Conservation (phyloP, 2,888 invertebrate species). For the Drosophila prostipennis region DNA sequence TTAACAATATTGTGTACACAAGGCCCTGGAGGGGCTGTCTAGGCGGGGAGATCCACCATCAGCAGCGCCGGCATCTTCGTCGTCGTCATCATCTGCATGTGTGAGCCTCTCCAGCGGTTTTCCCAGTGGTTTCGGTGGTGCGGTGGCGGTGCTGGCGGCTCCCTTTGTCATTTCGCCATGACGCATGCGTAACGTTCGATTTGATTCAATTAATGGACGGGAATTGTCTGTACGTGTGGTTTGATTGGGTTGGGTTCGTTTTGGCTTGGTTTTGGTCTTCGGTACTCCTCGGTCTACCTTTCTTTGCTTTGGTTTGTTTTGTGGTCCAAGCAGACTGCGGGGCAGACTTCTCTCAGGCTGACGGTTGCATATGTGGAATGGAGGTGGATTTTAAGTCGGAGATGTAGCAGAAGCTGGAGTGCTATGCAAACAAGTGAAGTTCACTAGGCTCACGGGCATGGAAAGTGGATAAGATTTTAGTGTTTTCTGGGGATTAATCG, state of each 20-base stretch:
- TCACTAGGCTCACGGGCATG: neutral
- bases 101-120: slow-evolving; percentile 39
- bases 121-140: slow-evolving; percentile 15
- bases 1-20: slow-evolving; percentile 73
- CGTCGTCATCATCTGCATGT: slow-evolving; percentile 47
- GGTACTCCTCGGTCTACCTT: neutral
- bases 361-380: slow-evolving; percentile 27
- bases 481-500: neutral
- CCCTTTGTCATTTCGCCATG: slow-evolving; percentile 72
- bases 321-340: slow-evolving; percentile 30
- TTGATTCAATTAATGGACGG: slow-evolving; percentile 78
- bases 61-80: neutral
- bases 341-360: slow-evolving; percentile 39
- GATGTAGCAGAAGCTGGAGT: slow-evolving; percentile 39
- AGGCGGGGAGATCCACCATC: slow-evolving; percentile 5
- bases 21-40: slow-evolving; percentile 13
- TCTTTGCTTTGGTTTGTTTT: slow-evolving; percentile 4
- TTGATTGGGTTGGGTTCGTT: slow-evolving; percentile 27
- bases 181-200: slow-evolving; percentile 81
- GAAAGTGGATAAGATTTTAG: slow-evolving; percentile 23
- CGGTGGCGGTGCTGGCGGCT: slow-evolving; percentile 56
- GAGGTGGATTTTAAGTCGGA: slow-evolving; percentile 9
- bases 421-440: slow-evolving; percentile 32
- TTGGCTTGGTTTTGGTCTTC: slow-evolving; percentile 1
- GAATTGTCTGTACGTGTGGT: slow-evolving; percentile 73